Evolutionary conservation across 2,113 vertebrate species (phyloP), one percentile per base, ranked within the genome.

Genomic region (Chelonoidis abingdonii): DNA sequence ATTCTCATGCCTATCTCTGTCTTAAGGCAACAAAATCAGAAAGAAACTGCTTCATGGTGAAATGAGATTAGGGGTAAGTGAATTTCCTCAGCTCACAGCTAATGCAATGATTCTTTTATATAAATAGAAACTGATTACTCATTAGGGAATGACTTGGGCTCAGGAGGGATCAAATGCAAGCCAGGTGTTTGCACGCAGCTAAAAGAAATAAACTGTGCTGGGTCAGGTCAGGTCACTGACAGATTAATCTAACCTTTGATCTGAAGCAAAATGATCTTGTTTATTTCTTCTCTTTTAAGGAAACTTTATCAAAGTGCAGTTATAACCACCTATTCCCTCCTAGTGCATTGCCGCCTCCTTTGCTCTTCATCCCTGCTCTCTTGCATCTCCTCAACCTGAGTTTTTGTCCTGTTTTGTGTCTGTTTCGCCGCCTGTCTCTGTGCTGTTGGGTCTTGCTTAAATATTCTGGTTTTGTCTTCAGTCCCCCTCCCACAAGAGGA

Each of bases 141-240:
- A 0, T 52, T 0, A 3, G 0, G 44, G 10, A 29, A 13, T 25
- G 17, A 25, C 2, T 0, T 0, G 62, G 47, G 82, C 89, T 49
- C 1, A 0, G 87, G 0, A 1, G 91, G 80, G 86, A 90, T 38
- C 57, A 80, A 91, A 62, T 86, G 69, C 91, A 80, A 69, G 57
- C n/a, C 79, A 49, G 57, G 81, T 85, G 86, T 78, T 78, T 29
- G 44, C 75, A 47, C 11, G 47, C 75, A 78, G 75, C 25, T 78
- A 27, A 47, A 24, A 47, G 47, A 78, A 72, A 72, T 38, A 22
- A 47, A 25, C 41, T 47, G 3, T 41, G 19, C n/a, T 2, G 1
- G 31, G 52, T 87, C 91, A 22, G 4, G 1, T 4, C 27, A 10
- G 49, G 72, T 1, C 1, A 12, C 53, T 0, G 0, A 25, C 76